Conservation (phyloP, 2,797 vertebrate species). For the Macropus fuliginosus region DNA sequence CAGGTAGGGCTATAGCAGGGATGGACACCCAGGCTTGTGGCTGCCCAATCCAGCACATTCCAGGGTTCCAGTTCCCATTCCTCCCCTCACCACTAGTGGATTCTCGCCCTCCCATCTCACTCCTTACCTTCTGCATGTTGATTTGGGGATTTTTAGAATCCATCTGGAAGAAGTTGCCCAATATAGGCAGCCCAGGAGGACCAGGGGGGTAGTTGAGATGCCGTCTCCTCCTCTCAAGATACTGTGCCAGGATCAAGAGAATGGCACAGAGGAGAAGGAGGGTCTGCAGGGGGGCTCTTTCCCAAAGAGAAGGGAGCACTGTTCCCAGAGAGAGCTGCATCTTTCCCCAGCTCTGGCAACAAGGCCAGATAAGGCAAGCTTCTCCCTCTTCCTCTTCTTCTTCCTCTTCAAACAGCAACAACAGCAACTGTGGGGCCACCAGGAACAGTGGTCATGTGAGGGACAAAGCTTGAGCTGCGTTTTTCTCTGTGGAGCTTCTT, state of each 20-base stretch:
- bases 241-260: conserved; percentile 78
- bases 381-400: not conserved
- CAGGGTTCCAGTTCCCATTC: not conserved
- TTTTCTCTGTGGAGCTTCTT: not conserved
- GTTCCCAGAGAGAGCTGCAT: not conserved
- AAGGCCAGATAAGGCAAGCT: not conserved
- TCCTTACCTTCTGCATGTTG: conserved; percentile 82
- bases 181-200: conserved; percentile 84
- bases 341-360: not conserved
- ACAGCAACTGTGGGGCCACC: not conserved
- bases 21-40: not conserved
- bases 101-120: not conserved
- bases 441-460: not conserved
- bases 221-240: conserved; percentile 80
- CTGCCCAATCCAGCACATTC: not conserved
- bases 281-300: conserved; percentile 78
- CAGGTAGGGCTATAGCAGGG: not conserved
- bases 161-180: conserved; percentile 82
- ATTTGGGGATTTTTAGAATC: conserved; percentile 78
- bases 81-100: not conserved
- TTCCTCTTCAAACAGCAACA: not conserved
- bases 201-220: conserved; percentile 86
- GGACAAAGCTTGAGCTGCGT: not conserved
- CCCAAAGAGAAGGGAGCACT: conserved; percentile 28
- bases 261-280: conserved; percentile 29